Conservation (phyloP, 2,797 vertebrate species). For the Onychomys leucogaster region DNA sequence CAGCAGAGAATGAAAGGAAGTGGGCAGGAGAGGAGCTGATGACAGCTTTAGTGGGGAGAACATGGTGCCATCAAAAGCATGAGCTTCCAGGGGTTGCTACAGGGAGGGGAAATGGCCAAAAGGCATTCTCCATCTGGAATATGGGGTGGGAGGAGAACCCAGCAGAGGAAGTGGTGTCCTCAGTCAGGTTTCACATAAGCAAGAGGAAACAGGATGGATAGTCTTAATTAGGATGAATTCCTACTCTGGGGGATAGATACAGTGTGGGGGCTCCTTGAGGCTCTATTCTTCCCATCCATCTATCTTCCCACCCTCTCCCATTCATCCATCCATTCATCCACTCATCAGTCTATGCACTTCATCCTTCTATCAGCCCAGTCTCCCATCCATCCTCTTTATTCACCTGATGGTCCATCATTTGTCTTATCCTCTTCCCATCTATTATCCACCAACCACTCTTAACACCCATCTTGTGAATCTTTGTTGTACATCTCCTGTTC, state of each 20-base stretch:
- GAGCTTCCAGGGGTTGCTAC: neutral
- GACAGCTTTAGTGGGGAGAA: constrained; percentile 68
- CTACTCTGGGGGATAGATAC: neutral
- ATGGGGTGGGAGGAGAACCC: neutral
- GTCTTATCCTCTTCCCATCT: neutral
- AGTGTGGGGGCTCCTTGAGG: neutral
- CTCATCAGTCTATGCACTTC: neutral
- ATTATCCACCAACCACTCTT: neutral
- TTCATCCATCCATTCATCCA: neutral
- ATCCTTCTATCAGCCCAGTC: neutral
- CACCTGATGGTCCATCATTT: neutral
- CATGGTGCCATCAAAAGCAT: neutral
- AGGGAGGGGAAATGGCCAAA: neutral
- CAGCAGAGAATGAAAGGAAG: constrained; percentile 68
- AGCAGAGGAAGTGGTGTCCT: neutral
- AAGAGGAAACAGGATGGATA: neutral
- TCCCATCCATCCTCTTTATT: neutral
- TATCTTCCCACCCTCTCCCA: neutral
- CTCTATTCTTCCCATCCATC: neutral
- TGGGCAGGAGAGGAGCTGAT: constrained; percentile 36
- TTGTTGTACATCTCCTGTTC: neutral
- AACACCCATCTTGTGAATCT: neutral
- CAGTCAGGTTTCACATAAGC: neutral
- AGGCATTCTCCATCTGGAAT: neutral
- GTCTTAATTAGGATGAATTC: neutral